Evolutionary conservation across 2,797 vertebrate species (phyloP), one percentile per base, ranked within the genome.

Genomic region (Gobionotothen gibberifrons): DNA sequence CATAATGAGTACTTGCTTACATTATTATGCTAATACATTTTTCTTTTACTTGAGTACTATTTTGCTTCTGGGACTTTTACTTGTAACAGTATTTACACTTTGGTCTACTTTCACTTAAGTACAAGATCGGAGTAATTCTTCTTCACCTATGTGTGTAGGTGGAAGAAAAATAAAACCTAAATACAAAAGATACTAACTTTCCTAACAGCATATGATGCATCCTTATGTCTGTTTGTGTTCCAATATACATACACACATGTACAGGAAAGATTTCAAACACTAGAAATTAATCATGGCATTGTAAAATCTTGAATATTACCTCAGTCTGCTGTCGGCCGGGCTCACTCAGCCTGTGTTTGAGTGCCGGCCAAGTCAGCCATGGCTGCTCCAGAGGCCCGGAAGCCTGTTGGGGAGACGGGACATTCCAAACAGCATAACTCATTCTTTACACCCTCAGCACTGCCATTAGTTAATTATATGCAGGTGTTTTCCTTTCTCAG

Each of bases 381-480:
- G 83, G 76, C 86, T 85, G 87, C 86, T 92, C 87, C 86, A 87
- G 89, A 89, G 89, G 89, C 90, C 89, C 88, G 42, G 75, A 82
- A 90, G 88, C 89, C 92, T 90, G 82, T 87, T 76, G 82, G 89
- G 87, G 82, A 88, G 89, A 87, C 69, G 77, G 90, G 92, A 92
- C 91, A 93, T 93, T 93, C 92, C 92, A 90, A 86, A 89, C 77
- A 70, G 87, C 83, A 92, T 89, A 89, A 91, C 90, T 93, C 93
- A 92, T 88, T 88, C 88, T 82, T 87, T 86, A 89, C 90, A 88
- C 90, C 85, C 89, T 85, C 85, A 72, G 82, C 39, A 79, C 80
- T 89, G 87, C 90, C 91, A 93, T 93, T 93, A 93, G 91, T 91
- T 94, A 92, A 95, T 95, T 92, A 90, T 92, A 91, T 92, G 90